Evolutionary conservation across 2,797 vertebrate genomes (phyloP).

Genomic region (Otolemur crassicaudatus): DNA sequence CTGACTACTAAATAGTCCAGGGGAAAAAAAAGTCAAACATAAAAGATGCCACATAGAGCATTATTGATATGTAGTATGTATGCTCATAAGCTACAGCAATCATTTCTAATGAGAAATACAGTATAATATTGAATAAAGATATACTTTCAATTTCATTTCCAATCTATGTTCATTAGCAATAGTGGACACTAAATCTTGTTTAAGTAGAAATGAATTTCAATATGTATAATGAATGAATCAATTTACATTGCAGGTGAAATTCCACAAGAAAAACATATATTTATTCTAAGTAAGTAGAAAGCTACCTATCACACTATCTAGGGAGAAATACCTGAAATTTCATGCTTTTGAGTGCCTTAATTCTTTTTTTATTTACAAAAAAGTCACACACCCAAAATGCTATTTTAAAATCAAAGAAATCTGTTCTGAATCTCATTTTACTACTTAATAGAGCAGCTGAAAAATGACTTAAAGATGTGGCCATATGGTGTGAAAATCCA

Average conservation of each 20-base stretch:
- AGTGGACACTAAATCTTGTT: slow-evolving; percentile 61
- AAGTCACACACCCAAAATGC: slow-evolving; percentile 71
- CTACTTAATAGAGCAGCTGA: slow-evolving; percentile 80
- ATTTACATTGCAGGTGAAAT: slow-evolving; percentile 64
- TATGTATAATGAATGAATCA: slow-evolving; percentile 71
- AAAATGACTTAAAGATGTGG: slow-evolving; percentile 78
- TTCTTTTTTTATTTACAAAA: slow-evolving; percentile 76
- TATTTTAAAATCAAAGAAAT: slow-evolving; percentile 81
- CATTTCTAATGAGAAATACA: slow-evolving; percentile 79
- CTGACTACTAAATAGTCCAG: slow-evolving; percentile 73
- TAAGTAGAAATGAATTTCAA: slow-evolving; percentile 74
- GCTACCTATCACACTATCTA: slow-evolving; percentile 6
- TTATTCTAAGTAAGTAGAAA: slow-evolving; percentile 67
- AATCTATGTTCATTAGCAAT: slow-evolving; percentile 75
- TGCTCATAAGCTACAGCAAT: slow-evolving; percentile 65
- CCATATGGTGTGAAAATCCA: slow-evolving; percentile 75
- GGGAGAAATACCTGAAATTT: slow-evolving; percentile 69
- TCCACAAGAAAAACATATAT: slow-evolving; percentile 40
- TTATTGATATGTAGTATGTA: slow-evolving; percentile 76
- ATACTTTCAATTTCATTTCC: slow-evolving; percentile 70
- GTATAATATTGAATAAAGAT: slow-evolving; percentile 59
- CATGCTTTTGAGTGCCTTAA: slow-evolving; percentile 67
- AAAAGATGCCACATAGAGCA: slow-evolving; percentile 68
- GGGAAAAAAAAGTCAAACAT: slow-evolving; percentile 68
- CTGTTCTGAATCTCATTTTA: slow-evolving; percentile 81